These are phyloP conservation scores for Choloepus hoffmanni DNA, from an alignment of 2,113 vertebrate species.

Conservation along the genomic window DNA sequence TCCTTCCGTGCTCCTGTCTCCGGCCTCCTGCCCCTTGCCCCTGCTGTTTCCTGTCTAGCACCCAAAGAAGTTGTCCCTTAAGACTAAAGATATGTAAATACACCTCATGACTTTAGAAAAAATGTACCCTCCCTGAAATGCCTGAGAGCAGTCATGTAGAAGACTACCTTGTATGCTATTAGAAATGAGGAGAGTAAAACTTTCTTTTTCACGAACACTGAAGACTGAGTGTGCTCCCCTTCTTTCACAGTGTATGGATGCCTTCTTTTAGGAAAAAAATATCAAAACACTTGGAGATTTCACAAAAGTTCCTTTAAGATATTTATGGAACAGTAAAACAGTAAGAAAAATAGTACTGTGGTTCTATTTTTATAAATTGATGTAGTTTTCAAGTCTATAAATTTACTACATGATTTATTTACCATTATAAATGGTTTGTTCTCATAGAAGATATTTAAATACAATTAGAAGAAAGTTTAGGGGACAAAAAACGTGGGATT, in stretches of 20 bases:
- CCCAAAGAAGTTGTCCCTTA: too few species aligned
- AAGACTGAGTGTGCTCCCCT: too few species aligned
- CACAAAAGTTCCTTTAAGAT: background rate
- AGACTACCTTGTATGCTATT: too few species aligned
- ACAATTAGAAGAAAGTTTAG: background rate
- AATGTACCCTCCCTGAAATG: too few species aligned
- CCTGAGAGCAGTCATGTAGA: too few species aligned
- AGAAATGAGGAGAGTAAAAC: too few species aligned
- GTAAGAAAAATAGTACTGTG: background rate
- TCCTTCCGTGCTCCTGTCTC: too few species aligned
- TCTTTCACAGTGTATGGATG: background rate
- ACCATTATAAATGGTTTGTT: background rate
- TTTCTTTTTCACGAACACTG: too few species aligned
- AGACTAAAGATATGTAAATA: too few species aligned
- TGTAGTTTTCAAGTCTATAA: background rate
- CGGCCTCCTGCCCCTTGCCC: too few species aligned
- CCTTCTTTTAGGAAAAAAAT: conserved; percentile 34
- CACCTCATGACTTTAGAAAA: too few species aligned
- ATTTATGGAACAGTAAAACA: background rate
- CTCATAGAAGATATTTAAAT: background rate
- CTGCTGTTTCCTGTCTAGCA: too few species aligned
- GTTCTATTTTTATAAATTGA: background rate
- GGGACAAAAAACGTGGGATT: background rate
- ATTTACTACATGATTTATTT: conserved; percentile 1
- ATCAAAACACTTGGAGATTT: background rate